A percentile compares a stretch with the other conserved stretches of the same genome.
Conservation (phyloP, 2,113 vertebrate species). For the Formicarius rufipectus region DNA sequence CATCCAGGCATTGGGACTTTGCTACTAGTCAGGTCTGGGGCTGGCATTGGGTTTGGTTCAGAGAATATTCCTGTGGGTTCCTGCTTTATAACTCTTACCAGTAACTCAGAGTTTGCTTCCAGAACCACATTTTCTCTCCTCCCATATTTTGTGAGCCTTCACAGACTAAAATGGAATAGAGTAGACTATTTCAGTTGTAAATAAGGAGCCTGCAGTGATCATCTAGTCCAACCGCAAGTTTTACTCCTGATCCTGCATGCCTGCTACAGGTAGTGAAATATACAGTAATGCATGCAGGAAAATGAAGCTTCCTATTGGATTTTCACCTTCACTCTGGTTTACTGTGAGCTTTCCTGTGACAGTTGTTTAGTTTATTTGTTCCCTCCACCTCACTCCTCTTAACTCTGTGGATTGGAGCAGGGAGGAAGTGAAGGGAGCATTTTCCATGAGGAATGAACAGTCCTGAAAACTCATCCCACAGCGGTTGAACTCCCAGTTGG, state of each 20-base stretch:
- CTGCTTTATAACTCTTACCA: not conserved
- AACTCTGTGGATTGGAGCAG: not conserved
- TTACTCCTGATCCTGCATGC: not conserved
- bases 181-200: not conserved
- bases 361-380: not conserved
- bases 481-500: not conserved
- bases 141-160: not conserved
- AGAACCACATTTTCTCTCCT: not conserved
- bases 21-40: not conserved
- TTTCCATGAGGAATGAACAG: not conserved
- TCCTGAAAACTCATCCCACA: not conserved
- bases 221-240: not conserved
- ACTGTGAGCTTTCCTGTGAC: not conserved
- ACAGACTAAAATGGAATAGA: not conserved
- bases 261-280: not conserved
- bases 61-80: not conserved
- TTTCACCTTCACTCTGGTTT: not conserved
- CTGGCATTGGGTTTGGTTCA: not conserved
- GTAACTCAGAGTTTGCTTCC: not conserved
- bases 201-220: not conserved
- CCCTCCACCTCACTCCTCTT: accelerated
- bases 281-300: not conserved
- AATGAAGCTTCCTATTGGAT: not conserved
- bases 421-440: not conserved
- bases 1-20: not conserved